Conservation (phyloP, 1,140 invertebrate species). For the Euwallacea similis region DNA sequence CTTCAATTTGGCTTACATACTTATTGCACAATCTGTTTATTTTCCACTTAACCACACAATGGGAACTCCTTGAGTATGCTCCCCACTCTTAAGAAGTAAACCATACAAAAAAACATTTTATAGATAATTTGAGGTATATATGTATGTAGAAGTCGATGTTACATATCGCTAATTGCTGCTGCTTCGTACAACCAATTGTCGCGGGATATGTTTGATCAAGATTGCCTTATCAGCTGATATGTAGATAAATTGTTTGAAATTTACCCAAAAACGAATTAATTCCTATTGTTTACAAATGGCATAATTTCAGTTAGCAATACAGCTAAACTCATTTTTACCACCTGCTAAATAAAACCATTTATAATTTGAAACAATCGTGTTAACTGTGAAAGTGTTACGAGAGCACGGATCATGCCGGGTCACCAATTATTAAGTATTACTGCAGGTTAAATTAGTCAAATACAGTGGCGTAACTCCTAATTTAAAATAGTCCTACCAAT, state of each 20-base stretch:
- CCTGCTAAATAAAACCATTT: constrained; percentile 3
- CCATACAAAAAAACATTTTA: too few species aligned
- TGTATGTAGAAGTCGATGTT: neutral
- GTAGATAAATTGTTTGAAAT: too few species aligned
- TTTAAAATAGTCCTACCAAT: too few species aligned
- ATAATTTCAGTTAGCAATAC: neutral
- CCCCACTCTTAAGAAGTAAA: too few species aligned
- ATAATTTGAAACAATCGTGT: constrained; percentile 4
- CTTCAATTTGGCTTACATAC: neutral
- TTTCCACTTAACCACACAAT: neutral
- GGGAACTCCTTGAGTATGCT: too few species aligned
- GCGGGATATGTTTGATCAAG: neutral
- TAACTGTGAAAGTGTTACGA: constrained; percentile 6
- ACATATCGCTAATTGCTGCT: neutral
- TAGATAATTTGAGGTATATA: neutral
- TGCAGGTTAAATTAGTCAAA: neutral
- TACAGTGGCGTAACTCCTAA: too few species aligned
- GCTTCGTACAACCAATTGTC: neutral
- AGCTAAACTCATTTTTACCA: neutral
- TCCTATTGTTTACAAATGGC: neutral
- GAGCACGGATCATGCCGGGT: neutral
- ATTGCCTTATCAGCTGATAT: too few species aligned
- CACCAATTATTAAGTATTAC: neutral
- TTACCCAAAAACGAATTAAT: too few species aligned
- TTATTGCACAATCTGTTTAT: neutral